Percentiles rank a stretch among this genome's conserved stretches.
These are phyloP conservation scores for Drosophila pseudoananassae DNA, from an alignment of 1,140 invertebrate species.

Conservation along the genomic window DNA sequence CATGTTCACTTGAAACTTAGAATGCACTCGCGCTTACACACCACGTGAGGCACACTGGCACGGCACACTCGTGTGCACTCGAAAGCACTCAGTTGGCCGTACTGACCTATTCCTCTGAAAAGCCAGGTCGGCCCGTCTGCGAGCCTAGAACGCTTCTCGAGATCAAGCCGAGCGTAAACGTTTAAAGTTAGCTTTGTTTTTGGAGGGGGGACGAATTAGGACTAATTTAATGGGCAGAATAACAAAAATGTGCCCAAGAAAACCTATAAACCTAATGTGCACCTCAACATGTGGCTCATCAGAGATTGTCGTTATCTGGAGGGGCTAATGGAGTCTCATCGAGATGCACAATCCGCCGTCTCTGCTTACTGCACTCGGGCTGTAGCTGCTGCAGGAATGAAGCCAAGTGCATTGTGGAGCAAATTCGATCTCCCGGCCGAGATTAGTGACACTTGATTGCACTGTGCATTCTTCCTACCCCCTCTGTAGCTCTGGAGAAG, in stretches of 20 bases:
- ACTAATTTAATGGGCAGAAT: slow-evolving; percentile 15
- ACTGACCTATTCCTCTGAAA: slow-evolving; percentile 83
- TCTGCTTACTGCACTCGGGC: slow-evolving; percentile 16
- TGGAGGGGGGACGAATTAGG: neutral
- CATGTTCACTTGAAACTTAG: slow-evolving; percentile 64
- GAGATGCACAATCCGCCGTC: slow-evolving; percentile 16
- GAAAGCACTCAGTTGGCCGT: slow-evolving; percentile 61
- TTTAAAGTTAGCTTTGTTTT: slow-evolving; percentile 49
- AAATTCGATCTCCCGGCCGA: slow-evolving; percentile 64
- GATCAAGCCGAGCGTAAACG: slow-evolving; percentile 55
- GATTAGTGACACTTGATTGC: slow-evolving; percentile 72
- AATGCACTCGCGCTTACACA: slow-evolving; percentile 42
- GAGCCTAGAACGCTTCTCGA: slow-evolving; percentile 51
- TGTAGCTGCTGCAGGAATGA: slow-evolving; percentile 1
- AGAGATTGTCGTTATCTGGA: neutral
- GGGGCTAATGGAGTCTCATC: neutral
- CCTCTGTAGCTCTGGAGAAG: neutral
- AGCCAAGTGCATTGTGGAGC: slow-evolving; percentile 17
- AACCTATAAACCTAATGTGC: neutral
- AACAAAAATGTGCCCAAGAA: slow-evolving; percentile 5
- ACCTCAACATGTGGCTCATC: neutral
- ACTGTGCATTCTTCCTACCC: slow-evolving; percentile 12
- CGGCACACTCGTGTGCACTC: slow-evolving; percentile 34
- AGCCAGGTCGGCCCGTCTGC: slow-evolving; percentile 58
- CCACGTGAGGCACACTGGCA: neutral